Evolutionary conservation across 1,140 invertebrate genomes (phyloP).

Genomic region (Drusus annulatus): DNA sequence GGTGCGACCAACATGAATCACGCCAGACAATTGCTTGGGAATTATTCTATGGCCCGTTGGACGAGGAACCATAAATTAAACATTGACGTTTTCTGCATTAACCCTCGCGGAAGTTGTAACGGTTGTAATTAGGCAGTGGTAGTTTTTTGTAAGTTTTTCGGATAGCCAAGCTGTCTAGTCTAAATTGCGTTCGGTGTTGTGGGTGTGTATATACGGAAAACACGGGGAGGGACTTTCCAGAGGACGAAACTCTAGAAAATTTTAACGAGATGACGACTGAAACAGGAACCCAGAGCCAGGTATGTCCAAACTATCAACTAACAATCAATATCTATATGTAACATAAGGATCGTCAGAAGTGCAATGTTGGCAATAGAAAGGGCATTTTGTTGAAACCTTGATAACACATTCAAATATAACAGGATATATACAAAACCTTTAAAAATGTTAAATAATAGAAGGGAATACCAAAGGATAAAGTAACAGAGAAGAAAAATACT

Average conservation of each 20-base stretch:
- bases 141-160: constrained; percentile 19
- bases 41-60: too few species aligned
- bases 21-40: neutral
- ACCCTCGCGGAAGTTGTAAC: neutral
- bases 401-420: too few species aligned
- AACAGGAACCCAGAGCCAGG: constrained; percentile 54
- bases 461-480: too few species aligned
- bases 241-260: constrained; percentile 37
- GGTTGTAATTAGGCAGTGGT: neutral
- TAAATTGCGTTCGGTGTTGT: constrained; percentile 55
- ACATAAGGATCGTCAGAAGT: too few species aligned
- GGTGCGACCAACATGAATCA: constrained; percentile 16
- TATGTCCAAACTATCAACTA: neutral
- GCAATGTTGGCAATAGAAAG: too few species aligned
- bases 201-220: constrained; percentile 55
- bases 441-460: too few species aligned
- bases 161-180: constrained; percentile 53
- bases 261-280: constrained; percentile 54
- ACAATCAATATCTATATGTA: too few species aligned
- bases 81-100: neutral
- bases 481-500: too few species aligned
- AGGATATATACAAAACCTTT: too few species aligned
- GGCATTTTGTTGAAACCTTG: too few species aligned
- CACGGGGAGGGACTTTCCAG: constrained; percentile 41
- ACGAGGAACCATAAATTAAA: too few species aligned